Base-by-base conservation (phyloP, 1,140 invertebrate species). In the Micrasema minimum region DNA sequence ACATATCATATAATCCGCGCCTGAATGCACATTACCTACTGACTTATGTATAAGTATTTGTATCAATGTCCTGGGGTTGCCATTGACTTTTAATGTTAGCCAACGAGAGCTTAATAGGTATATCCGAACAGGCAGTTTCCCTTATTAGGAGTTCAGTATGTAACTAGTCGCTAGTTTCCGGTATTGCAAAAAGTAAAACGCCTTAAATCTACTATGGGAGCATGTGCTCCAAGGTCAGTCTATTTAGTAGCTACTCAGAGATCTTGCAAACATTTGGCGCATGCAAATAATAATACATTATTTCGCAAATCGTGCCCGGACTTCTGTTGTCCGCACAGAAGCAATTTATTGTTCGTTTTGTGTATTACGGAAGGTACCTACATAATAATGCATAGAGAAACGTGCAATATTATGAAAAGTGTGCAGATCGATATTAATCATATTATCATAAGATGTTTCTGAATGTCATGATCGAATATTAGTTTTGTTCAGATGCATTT, bases 151-250 rank as follows among this genome's bases (percentile, higher is more conserved):
- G 45, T 46, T 64, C 61, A 64, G 43, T 64, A 48, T 64, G 43
- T 48, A 64, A 64, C 26, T 64, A 48, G 61, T 16, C 43, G 23
- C 61, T 9, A n/a, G 43, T 18, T 64, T 64, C 61, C 61, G 61
- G 61, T 41, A 64, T 64, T 64, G 43, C 45, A 48, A 46, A 64
- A 64, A 20, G 37, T 59, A 59, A 64, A 46, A 64, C 45, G 22
- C 22, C 38, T 64, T 64, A 64, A 46, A 26, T 20, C 61, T 46
- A 16, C 45, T 22, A 46, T n/a, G 12, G 26, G 26, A 31, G 7
- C 26, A 31, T 31, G 26, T 7, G 26, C 7, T 14, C 22, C 61
- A 64, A 64, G 61, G 61, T 64, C 31, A 48, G 26, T 31, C 7
- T 2, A 7, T 31, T 31, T 7, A 31, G 26, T 31, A 7, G 26